Evolutionary conservation across 1,140 invertebrate genomes (phyloP).

Genomic region (Telenomus remus): DNA sequence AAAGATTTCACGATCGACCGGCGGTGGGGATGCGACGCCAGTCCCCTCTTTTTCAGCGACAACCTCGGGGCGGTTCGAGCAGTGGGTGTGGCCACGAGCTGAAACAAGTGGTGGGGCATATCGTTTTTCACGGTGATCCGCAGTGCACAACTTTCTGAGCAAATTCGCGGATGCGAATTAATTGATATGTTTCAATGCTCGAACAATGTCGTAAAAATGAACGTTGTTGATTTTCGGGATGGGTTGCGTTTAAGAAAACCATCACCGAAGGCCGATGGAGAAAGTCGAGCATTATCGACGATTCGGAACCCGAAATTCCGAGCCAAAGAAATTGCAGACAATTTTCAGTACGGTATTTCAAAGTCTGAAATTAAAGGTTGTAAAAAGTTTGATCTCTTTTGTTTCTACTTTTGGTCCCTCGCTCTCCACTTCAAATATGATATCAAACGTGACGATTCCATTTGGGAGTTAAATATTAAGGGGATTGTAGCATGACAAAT

Average conservation of each 20-base stretch:
- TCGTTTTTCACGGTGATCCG: conserved; percentile 49
- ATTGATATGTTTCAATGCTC: conserved; percentile 46
- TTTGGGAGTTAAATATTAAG: conserved; percentile 31
- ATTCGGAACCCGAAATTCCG: too few relatives aligned
- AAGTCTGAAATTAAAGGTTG: too few relatives aligned
- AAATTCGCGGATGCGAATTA: conserved; percentile 44
- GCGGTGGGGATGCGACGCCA: not conserved
- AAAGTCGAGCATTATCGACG: not conserved
- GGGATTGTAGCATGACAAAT: conserved; percentile 26
- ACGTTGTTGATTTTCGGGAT: conserved; percentile 24
- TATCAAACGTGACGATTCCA: conserved; percentile 31
- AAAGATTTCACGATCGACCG: conserved; percentile 19
- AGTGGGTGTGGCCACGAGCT: conserved; percentile 24
- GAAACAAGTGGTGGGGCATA: conserved; percentile 7
- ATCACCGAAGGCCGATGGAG: not conserved
- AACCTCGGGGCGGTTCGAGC: not conserved
- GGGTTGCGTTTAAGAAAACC: not conserved
- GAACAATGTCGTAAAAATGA: conserved; percentile 19
- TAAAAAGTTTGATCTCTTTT: too few relatives aligned
- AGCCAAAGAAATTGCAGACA: too few relatives aligned
- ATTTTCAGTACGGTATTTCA: too few relatives aligned
- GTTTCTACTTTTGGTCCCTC: too few relatives aligned
- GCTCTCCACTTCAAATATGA: conserved; percentile 21
- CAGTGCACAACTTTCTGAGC: conserved; percentile 44
- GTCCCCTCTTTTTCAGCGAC: not conserved